Evolutionary conservation across 2,888 invertebrate species (phyloP).

Genomic region (Drosophila borealis): DNA sequence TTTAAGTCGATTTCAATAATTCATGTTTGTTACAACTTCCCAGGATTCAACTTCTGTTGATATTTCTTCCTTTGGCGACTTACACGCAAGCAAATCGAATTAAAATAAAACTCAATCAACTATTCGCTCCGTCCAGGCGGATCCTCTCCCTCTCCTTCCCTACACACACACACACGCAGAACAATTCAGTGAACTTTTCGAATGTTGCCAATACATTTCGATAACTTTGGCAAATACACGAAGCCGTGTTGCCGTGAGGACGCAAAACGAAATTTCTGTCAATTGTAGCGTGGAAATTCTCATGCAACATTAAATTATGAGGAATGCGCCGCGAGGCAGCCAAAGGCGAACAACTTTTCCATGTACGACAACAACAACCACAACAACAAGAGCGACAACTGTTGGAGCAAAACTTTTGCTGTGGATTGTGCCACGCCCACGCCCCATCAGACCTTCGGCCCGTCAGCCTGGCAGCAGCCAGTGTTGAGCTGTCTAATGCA

Average conservation of each 20-base stretch:
- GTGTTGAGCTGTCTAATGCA: conserved; percentile 71
- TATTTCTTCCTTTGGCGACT: conserved; percentile 8
- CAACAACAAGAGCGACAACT: conserved; percentile 12
- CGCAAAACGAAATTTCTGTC: conserved; percentile 71
- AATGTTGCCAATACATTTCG: conserved; percentile 56
- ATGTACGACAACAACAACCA: conserved; percentile 28
- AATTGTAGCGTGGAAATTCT: conserved; percentile 66
- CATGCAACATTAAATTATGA: conserved; percentile 73
- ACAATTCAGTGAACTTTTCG: conserved; percentile 37
- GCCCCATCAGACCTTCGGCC: background rate
- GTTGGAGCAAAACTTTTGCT: conserved; percentile 38
- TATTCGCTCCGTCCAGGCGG: conserved; percentile 14
- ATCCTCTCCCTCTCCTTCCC: conserved; percentile 4
- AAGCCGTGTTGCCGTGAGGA: conserved; percentile 1
- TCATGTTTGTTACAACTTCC: background rate
- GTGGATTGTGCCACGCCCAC: conserved; percentile 25
- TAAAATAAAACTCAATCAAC: conserved; percentile 54
- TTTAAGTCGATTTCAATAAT: conserved; percentile 23
- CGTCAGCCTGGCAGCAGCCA: conserved; percentile 2
- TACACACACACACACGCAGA: background rate
- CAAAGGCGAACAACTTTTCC: conserved; percentile 45
- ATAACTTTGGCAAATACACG: conserved; percentile 60
- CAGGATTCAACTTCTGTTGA: background rate
- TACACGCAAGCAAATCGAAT: conserved; percentile 28
- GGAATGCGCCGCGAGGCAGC: conserved; percentile 44